Evolutionary conservation across 2,113 vertebrate species (phyloP).

Genomic region (Percopsis transmontana): DNA sequence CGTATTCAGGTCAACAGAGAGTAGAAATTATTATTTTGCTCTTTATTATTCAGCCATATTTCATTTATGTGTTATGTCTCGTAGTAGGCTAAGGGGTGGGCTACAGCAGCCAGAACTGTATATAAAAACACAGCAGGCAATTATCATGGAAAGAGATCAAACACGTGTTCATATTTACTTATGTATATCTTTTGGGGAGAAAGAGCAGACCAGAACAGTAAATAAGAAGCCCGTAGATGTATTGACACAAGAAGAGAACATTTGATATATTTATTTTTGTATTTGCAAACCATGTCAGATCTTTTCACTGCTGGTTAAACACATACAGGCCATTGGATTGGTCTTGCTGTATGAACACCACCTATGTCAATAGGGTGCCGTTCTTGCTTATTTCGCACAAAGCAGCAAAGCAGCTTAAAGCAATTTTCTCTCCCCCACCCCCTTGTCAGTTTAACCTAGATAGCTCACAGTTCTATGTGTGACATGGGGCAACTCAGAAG

Average conservation of each 20-base stretch:
- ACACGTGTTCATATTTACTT: neutral
- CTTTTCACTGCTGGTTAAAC: neutral
- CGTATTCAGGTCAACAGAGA: constrained; percentile 13
- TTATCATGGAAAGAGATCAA: constrained; percentile 5
- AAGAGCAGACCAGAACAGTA: neutral
- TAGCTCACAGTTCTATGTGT: constrained; percentile 19
- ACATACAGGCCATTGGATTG: neutral
- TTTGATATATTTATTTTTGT: neutral
- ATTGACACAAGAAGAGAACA: neutral
- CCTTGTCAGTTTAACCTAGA: constrained; percentile 20
- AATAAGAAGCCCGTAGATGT: neutral
- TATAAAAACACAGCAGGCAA: constrained; percentile 20
- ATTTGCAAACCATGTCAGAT: neutral
- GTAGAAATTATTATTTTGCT: constrained; percentile 33
- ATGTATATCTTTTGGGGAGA: neutral
- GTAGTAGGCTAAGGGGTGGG: too few species aligned
- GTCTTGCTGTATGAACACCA: too few species aligned
- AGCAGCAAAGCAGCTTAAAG: neutral
- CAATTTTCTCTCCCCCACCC: constrained; percentile 2
- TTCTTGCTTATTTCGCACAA: neutral
- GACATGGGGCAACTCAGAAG: constrained; percentile 46
- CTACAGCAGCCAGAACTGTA: constrained; percentile 26
- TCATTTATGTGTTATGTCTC: constrained; percentile 6
- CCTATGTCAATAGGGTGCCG: too few species aligned
- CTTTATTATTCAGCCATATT: constrained; percentile 57